phyloP scores from a whole-genome alignment of 2,113 vertebrate genomes.

The Anas platyrhynchos region DNA sequence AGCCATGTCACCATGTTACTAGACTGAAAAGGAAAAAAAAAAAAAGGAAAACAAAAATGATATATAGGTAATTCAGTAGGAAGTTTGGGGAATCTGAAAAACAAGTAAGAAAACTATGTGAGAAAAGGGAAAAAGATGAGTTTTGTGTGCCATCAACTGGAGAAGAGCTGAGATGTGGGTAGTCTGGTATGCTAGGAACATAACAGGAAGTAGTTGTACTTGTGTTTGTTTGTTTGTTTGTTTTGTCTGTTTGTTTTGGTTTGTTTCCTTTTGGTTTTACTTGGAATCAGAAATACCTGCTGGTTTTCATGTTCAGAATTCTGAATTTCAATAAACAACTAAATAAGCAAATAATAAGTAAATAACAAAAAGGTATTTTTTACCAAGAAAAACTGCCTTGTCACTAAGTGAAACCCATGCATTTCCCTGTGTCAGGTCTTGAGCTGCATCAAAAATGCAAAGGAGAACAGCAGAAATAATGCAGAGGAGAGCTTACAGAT shows the following conservation, averaged over 20 bases:
- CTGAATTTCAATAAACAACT: not conserved
- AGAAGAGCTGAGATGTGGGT: not conserved
- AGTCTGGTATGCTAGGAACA: not conserved
- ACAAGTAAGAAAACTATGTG: not conserved
- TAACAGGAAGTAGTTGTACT: not conserved
- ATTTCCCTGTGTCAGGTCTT: not conserved
- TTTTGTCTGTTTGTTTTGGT: not conserved
- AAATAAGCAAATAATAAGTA: not conserved
- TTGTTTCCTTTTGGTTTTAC: not conserved
- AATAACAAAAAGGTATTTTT: not conserved
- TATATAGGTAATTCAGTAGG: not conserved
- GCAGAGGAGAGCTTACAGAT: not conserved
- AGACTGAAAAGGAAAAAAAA: not conserved
- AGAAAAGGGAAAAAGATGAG: not conserved
- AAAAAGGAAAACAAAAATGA: not conserved
- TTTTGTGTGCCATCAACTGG: not conserved
- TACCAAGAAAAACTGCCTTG: not conserved
- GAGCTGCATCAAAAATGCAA: not conserved
- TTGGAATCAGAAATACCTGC: not conserved
- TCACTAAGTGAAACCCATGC: not conserved
- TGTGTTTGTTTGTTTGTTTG: not conserved
- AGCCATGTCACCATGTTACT: not conserved
- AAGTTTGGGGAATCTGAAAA: not conserved
- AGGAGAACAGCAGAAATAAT: not conserved
- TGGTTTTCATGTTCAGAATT: not conserved